Evolutionary conservation across 2,113 vertebrate genomes (phyloP), one percentile per base, ranked within the genome.

Genomic region (Rhineura floridana): DNA sequence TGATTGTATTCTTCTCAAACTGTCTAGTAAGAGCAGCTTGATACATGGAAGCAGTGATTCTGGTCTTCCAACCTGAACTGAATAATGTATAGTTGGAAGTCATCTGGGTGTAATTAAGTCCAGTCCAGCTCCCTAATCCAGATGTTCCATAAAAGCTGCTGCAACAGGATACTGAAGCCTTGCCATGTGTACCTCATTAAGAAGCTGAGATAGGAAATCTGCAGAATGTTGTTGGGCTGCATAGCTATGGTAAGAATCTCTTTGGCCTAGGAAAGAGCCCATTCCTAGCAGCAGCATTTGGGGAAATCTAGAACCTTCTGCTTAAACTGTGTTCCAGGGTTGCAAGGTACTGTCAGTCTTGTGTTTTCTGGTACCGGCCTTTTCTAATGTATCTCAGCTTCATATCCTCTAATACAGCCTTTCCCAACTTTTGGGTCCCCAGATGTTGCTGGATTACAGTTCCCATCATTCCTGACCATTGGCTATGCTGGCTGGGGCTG

Each of bases 271-370:
- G 48, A 6, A 23, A 30, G 17, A 65, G 62, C 33, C 25, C 0
- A 23, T 70, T 87, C 28, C 69, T 79, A 67, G 36, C 7, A 33
- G 36, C 2, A 0, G 23, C 11, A 0, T 15, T 0, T 4, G 8
- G 55, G 59, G 36, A 46, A 1, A 10, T 55, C 46, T 0, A 0
- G 39, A 10, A 1, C 0, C 48, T 46, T n/a, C 12, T 21, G 5
- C 72, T 3, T n/a, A 2, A 1, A 23, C 1, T 21, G 6, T 23
- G 52, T 17, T 8, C 25, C 0, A 0, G 11, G 6, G 6, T 39
- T 48, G 70, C 59, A 88, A 33, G 67, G 88, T 79, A 44, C 0
- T 6, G 1, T 6, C n/a, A n/a, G 59, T 73, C 52, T 12, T 33
- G 21, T 59, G 65, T 1, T 84, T 39, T 39, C 0, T 0, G 1